Percentiles rank a stretch among this genome's conserved stretches.
Evolutionary conservation across 1,140 invertebrate species (phyloP).

Genomic region (Drosophila obscura): DNA sequence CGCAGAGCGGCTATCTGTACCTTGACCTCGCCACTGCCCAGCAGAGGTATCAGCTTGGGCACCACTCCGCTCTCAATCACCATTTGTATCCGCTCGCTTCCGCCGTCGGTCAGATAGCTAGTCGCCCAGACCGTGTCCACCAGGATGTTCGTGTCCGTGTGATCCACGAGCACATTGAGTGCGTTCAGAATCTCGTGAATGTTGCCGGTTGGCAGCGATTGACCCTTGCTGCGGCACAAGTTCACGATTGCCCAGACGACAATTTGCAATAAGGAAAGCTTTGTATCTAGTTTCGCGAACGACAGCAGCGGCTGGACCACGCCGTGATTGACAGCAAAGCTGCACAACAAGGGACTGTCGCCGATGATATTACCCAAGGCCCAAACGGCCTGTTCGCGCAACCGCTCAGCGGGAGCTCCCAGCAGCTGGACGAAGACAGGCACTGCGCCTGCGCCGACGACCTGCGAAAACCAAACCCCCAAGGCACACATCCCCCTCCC

Average conservation of each 20-base stretch:
- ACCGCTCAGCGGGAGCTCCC: constrained; percentile 96
- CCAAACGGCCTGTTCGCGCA: constrained; percentile 99
- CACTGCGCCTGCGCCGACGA: constrained; percentile 97
- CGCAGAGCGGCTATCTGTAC: constrained; percentile 98
- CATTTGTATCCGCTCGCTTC: constrained; percentile 99
- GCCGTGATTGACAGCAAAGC: constrained; percentile 95
- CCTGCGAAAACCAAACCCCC: constrained; percentile 85
- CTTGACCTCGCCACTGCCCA: constrained; percentile 98
- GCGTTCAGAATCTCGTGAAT: constrained; percentile 97
- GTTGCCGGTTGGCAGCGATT: constrained; percentile 92
- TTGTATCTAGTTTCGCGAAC: constrained; percentile 88
- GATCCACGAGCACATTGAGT: constrained; percentile 96
- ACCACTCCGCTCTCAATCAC: constrained; percentile 98
- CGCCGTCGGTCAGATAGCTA: constrained; percentile 98
- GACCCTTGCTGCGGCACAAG: constrained; percentile 97
- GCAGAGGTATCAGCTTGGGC: constrained; percentile 95
- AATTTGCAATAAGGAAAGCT: constrained; percentile 96
- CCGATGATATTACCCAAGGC: constrained; percentile 98
- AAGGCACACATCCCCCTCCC: neutral
- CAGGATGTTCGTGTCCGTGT: constrained; percentile 97
- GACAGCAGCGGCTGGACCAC: constrained; percentile 94
- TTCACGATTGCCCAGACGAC: constrained; percentile 99
- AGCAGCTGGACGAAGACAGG: constrained; percentile 96
- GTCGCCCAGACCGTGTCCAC: constrained; percentile 99
- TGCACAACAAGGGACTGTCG: constrained; percentile 94